Evolutionary conservation across 2,113 vertebrate species (phyloP), one percentile per base, ranked within the genome.

Genomic region (Nothobranchius kuhntae): DNA sequence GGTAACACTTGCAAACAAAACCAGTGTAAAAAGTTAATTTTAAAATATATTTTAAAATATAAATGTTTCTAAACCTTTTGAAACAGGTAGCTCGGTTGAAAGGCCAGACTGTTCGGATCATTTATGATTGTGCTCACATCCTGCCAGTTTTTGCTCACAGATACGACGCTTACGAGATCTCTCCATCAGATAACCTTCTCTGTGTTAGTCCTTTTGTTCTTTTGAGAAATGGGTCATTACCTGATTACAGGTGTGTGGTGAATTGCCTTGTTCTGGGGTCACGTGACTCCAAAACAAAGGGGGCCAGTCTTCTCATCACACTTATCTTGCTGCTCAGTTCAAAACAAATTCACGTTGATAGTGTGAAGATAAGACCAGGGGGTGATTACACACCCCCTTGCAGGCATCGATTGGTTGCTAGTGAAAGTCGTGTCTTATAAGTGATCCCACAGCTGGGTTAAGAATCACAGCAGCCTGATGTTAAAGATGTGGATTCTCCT

Each of bases 321-420:
- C 78, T 90, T 91, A 91, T 90, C 87, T 89, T 9, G 54, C 65
- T 73, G 75, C 42, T 84, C 70, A 66, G 83, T 85, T 77, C 69
- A 68, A 82, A 89, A 82, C 58, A 87, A 87, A 90, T 85, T 73
- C 71, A 64, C 60, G 70, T 67, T 80, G 86, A 87, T 89, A 92
- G 82, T 72, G 65, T 84, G 82, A 73, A 91, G 91, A 91, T 92
- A 92, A 91, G 87, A 81, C 51, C 45, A 81, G 83, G 86, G 76
- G 83, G 77, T 75, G 68, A 80, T 89, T 76, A 86, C 30, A 1
- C 75, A 80, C 53, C 71, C 57, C 73, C 3, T 71, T 40, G 66
- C 62, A 54, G 54, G 75, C 76, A 68, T 84, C 77, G 54, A 91
- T 91, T 92, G 90, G 90, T 82, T 91, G 89, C 58, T 64, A 60